These are phyloP conservation scores for Melitaea cinxia DNA, from an alignment of 1,140 invertebrate genomes.

Conservation along the genomic window DNA sequence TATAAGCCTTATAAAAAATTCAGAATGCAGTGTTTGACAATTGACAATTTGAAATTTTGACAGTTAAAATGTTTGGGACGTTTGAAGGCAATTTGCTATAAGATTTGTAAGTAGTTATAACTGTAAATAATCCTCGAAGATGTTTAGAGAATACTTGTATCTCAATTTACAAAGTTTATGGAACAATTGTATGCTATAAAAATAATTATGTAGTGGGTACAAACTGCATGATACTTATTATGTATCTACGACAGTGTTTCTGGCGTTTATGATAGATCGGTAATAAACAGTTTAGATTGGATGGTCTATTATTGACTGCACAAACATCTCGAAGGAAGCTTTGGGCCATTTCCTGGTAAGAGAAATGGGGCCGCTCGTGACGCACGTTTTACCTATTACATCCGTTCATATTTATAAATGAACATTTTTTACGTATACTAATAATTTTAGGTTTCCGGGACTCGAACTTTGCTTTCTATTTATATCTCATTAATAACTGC, in stretches of 20 bases:
- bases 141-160: too few relatives aligned
- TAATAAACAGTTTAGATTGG: conserved; percentile 58
- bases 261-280: conserved; percentile 47
- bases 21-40: too few relatives aligned
- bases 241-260: conserved; percentile 29
- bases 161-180: not conserved
- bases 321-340: conserved; percentile 75
- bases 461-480: conserved; percentile 22
- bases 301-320: conserved; percentile 76
- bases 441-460: conserved; percentile 47
- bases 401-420: conserved; percentile 64
- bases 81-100: too few relatives aligned
- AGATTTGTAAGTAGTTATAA: too few relatives aligned
- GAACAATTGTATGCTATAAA: conserved; percentile 19
- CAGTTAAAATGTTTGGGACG: too few relatives aligned
- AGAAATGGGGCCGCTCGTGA: conserved; percentile 73
- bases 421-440: conserved; percentile 52
- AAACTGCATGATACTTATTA: conserved; percentile 11
- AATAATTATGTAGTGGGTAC: conserved; percentile 24
- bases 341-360: conserved; percentile 72
- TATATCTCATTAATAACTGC: conserved; percentile 1
- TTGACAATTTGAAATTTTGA: too few relatives aligned
- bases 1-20: too few relatives aligned
- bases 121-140: not conserved
- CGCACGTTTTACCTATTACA: conserved; percentile 71